Conservation (phyloP, 1,140 invertebrate species). For the Tetragnatha versicolor region DNA sequence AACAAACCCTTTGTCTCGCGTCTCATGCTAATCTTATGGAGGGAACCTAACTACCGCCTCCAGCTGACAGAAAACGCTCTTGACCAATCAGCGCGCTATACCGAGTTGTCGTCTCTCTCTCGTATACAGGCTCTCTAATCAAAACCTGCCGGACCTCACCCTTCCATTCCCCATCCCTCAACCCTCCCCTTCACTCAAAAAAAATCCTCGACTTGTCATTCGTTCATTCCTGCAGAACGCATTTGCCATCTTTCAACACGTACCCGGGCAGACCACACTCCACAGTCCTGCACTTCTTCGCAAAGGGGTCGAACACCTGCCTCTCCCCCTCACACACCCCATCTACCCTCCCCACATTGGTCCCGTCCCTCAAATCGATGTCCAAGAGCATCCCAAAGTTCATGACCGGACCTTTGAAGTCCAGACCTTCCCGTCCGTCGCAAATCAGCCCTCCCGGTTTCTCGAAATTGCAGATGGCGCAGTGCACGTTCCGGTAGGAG, state of each 20-base stretch:
- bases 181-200: no score
- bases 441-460: no score
- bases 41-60: no score
- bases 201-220: no score
- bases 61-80: no score
- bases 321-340: slow-evolving; percentile 25
- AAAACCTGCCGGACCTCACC: no score
- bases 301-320: slow-evolving; percentile 69
- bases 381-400: slow-evolving; percentile 34
- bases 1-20: no score
- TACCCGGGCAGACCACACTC: slow-evolving; percentile 59
- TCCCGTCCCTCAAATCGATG: slow-evolving; percentile 22
- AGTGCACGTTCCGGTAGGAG: slow-evolving; percentile 68
- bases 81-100: no score
- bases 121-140: no score
- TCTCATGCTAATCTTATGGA: no score
- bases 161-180: no score
- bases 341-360: slow-evolving; percentile 23
- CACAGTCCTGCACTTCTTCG: slow-evolving; percentile 65
- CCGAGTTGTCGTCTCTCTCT: no score
- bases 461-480: slow-evolving; percentile 67
- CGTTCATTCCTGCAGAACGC: slow-evolving; percentile 4
- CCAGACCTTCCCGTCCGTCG: background rate
- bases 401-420: slow-evolving; percentile 48
- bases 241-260: slow-evolving; percentile 23